phyloP scores from a whole-genome alignment of 92 coral and sea anemone species.

The Montipora capitata region DNA sequence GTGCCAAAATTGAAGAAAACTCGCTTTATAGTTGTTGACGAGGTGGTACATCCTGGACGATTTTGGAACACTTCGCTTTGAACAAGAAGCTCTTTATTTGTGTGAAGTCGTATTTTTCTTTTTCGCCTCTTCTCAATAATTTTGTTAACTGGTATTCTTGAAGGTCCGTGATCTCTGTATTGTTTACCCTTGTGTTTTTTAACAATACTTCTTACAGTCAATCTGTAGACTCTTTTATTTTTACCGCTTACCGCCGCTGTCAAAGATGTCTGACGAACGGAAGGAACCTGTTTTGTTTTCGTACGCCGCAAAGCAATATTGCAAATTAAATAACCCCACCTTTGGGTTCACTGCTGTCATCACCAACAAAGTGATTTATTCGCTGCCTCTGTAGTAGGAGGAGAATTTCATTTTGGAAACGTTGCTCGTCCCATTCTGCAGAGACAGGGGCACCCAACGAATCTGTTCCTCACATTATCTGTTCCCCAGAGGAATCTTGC shows the following conservation, averaged over 20 bases:
- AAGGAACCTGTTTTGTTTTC: neutral
- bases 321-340: neutral
- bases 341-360: neutral
- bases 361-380: neutral
- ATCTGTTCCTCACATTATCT: no score
- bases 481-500: no score
- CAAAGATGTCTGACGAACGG: neutral
- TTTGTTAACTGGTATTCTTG: neutral
- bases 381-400: conserved; percentile 18
- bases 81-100: no score
- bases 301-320: conserved; percentile 8
- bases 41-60: no score
- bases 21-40: no score
- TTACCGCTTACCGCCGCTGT: conserved; percentile 5
- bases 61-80: no score
- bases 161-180: neutral
- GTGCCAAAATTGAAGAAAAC: no score
- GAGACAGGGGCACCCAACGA: no score
- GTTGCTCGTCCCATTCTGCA: no score
- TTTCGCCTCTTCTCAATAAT: neutral
- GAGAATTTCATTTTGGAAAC: no score
- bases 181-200: neutral
- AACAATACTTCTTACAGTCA: neutral
- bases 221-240: neutral
- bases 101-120: neutral